Evolutionary conservation across 2,888 invertebrate species (phyloP), one percentile per base, ranked within the genome.

Genomic region (Scaptomyza reducta): DNA sequence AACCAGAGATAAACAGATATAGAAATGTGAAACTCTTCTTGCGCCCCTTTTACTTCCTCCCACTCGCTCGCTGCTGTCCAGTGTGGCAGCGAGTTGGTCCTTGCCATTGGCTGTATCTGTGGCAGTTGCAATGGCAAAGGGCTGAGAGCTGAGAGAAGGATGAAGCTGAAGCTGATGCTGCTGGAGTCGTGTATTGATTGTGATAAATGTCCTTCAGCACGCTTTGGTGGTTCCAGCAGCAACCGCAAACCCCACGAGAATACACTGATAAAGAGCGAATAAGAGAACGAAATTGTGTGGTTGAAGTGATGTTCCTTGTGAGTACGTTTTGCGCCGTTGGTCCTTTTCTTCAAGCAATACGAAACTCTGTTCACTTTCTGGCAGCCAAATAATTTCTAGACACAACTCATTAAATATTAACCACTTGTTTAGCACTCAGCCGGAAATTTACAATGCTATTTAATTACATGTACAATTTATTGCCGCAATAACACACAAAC

Each of bases 381-480:
- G 35, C 53, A 47, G 51, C 58, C 33, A 58, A 58, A 76, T 76
- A 55, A 73, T 66, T 77, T 67, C 61, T 57, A 60, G 64, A 57
- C 59, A 70, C 77, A 87, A 62, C 80, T 87, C 79, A 87, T 80
- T 80, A 80, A 87, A 74, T 87, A 84, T 80, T 77, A 74, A 84
- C 57, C 51, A 55, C 67, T 67, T 63, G 63, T 44, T 76, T 49
- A 45, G 61, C 76, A 82, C 45, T 62, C 51, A 64, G 44, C 63
- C 77, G 65, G 54, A 82, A 66, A 82, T 83, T 60, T 62, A 61
- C 57, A 51, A 54, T 56, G 44, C 49, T 50, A 54, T 65, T 79
- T 86, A 83, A 80, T 68, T 77, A 83, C 66, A 59, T 78, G 61
- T 58, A 65, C 71, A 74, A 78, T 84, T 61, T 57, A 67, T 70